Evolutionary conservation across 2,797 vertebrate genomes (phyloP).

Genomic region (Micromesistius poutassou): DNA sequence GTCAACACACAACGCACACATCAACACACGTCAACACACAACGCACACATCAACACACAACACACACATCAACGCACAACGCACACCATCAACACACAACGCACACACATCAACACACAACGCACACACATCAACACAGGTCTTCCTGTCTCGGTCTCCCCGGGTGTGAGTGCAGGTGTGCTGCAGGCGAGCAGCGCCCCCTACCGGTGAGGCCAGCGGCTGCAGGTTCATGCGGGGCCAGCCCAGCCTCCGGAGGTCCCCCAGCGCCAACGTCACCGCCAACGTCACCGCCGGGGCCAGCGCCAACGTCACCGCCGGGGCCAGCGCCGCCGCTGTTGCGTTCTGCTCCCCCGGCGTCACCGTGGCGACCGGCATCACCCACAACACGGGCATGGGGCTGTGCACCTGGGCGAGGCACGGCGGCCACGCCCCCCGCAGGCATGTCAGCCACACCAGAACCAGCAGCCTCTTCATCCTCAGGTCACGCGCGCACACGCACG

Average conservation of each 20-base stretch:
- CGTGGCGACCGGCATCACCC: conserved; percentile 3
- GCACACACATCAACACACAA: no score
- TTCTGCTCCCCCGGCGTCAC: background rate
- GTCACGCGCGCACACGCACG: background rate
- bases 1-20: no score
- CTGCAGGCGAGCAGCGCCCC: background rate
- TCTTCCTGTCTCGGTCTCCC: no score
- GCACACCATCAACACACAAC: no score
- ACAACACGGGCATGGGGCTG: background rate
- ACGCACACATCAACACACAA: no score
- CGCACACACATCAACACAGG: no score
- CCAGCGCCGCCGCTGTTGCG: background rate
- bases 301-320: background rate
- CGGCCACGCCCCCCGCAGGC: background rate
- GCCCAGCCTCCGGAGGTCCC: background rate
- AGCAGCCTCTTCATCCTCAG: background rate
- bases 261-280: no score
- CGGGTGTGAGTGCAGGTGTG: no score
- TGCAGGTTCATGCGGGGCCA: background rate
- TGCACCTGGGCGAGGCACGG: background rate
- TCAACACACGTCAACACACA: no score
- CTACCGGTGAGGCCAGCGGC: background rate
- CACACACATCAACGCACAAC: no score
- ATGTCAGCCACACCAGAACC: background rate
- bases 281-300: background rate